Conservation (phyloP, 1,140 invertebrate species). For the Polypedilum vanderplanki region DNA sequence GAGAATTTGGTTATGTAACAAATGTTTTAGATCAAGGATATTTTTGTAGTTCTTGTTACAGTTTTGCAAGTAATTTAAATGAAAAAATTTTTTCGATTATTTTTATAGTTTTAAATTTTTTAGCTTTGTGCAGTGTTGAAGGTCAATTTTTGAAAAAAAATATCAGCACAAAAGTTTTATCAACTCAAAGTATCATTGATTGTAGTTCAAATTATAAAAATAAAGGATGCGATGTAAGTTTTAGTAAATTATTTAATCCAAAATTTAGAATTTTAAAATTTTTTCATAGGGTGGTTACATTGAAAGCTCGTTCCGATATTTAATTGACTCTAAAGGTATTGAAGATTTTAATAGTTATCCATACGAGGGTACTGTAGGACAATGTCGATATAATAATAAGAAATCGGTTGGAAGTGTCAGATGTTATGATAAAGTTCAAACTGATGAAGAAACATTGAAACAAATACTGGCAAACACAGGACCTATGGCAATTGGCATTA, state of each 20-base stretch:
- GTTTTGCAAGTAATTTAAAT: constrained; percentile 55
- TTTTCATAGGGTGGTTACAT: neutral
- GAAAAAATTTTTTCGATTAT: too few species aligned
- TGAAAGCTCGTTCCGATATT: neutral
- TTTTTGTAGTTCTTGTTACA: constrained; percentile 85
- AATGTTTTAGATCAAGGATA: constrained; percentile 75
- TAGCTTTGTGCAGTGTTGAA: constrained; percentile 74
- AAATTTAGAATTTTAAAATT: neutral
- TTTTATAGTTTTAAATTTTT: too few species aligned
- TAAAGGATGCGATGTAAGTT: constrained; percentile 1
- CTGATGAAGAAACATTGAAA: neutral
- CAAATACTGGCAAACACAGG: neutral
- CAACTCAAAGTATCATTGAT: constrained; percentile 93
- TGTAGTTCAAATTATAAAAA: constrained; percentile 47
- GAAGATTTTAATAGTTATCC: neutral
- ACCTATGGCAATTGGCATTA: neutral
- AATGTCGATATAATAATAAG: neutral
- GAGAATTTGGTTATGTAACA: neutral
- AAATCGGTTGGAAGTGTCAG: neutral
- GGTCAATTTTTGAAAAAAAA: constrained; percentile 81
- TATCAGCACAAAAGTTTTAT: constrained; percentile 74
- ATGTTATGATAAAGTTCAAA: neutral
- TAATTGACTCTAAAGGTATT: neutral
- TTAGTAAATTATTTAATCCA: neutral
- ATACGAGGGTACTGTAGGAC: neutral